Base-by-base conservation (phyloP, 2,888 invertebrate genomes). In the Busseola fusca region DNA sequence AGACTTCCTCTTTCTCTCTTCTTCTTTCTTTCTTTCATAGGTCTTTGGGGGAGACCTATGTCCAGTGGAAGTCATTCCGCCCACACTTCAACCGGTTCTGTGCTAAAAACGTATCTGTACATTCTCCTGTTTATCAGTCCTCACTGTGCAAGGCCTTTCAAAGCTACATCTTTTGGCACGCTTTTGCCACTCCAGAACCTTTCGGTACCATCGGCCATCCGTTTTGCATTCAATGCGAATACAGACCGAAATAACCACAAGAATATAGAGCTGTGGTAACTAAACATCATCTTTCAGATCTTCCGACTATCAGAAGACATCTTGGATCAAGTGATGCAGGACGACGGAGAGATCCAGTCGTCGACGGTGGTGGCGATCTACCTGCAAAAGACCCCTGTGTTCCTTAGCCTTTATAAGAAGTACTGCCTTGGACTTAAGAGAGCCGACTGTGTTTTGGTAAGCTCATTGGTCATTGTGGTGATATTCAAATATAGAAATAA, bases 391-490 rank as follows among this genome's bases (percentile, higher is more conserved):
- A 96, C 98, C 75, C 96, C 97, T 82, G 96, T 97, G 86, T 97
- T 98, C 86, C 97, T 97, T 88, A 97, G 97, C 64, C 97, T 97
- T 63, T 98, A 98, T 92, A 97, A 97, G 91, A 97, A 97, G 87
- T 98, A 98, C 93, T 97, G 98, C 90, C 96, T 97, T 85, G 98
- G 98, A 76, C 96, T 98, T 78, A 98, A 98, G 90, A 96, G 97
- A 89, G 98, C 98, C 64, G 98, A 98, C 88, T 98, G 98, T 90
- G 97, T 98, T 64, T 95, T 98, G 93, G 98, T 97, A 82, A 93
- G 92, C 54, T 10, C 1, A 21, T 30, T 56, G 30, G 10, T 4
- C 9, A 27, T 54, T 18, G 27, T 18, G 0, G 16, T 52, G 14
- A 25, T 14, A 52, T 25, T 25, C n/a, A 52, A 14, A 14, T 5